Evolutionary conservation across 1,140 invertebrate genomes (phyloP), one percentile per base, ranked within the genome.

Genomic region (Temnothorax nylanderi): DNA sequence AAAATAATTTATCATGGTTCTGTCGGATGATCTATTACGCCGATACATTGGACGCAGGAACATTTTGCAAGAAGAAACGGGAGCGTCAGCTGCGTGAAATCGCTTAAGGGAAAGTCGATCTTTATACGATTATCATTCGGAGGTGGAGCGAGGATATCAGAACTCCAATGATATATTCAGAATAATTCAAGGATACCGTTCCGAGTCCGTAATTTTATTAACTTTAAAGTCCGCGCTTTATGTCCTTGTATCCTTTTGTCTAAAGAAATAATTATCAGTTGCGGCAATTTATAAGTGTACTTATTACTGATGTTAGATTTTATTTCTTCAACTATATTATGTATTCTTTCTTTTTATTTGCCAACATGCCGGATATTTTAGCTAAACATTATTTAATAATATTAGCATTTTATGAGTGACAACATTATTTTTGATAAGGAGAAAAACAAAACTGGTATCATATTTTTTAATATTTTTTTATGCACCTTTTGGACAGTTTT

Each of bases 31-130:
- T 90, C 85, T 90, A 90, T 90, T 81, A 88, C 64, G 60, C 71
- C 89, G 89, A 90, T 90, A 90, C 89, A 82, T 86, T 88, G 62
- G 51, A 80, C 75, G 58, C 47, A 77, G 80, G 60, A 67, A 90
- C 89, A 69, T 90, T 88, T 74, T 69, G 76, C 67, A 56, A 82
- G 89, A 88, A 88, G 86, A 80, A 88, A 90, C 81, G 81, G 47
- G 86, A 21, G 81, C 89, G 89, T 88, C 89, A 90, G 89, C 89
- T 90, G 89, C 69, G 81, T 64, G 72, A 90, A 90, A 90, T 89
- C 77, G 89, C 86, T 72, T 37, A 26, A 77, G 86, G 86, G 86
- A 44, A 90, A 86, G 86, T 88, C 82, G 86, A 82, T 90, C 81
- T 87, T 72, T 74, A 67, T 77, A 62, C 64, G 82, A 90, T 90